A percentile compares a stretch with the other conserved stretches of the same genome.
Conservation (phyloP, 2,113 vertebrate species). For the Nerophis lumbriciformis region DNA sequence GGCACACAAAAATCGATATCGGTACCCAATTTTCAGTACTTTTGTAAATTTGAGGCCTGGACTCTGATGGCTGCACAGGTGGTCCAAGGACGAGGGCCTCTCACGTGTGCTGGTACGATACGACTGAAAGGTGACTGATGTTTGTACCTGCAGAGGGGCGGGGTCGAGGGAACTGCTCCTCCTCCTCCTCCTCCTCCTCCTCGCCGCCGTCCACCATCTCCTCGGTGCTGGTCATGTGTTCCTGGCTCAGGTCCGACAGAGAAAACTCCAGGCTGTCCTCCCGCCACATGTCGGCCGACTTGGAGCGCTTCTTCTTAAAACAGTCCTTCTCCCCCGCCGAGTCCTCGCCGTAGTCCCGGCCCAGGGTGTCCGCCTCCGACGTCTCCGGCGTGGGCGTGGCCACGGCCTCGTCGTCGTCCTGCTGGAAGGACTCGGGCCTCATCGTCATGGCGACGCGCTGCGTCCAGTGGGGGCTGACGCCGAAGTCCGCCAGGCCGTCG, state of each 20-base stretch:
- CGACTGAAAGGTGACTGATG: too few species aligned
- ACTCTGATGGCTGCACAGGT: constrained; percentile 79
- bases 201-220: constrained; percentile 84
- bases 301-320: constrained; percentile 94
- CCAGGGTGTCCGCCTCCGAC: constrained; percentile 74
- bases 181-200: constrained; percentile 62
- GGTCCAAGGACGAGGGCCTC: constrained; percentile 88
- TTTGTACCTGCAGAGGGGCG: constrained; percentile 42
- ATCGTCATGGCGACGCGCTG: constrained; percentile 82
- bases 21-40: too few species aligned
- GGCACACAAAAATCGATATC: too few species aligned
- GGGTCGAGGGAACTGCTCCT: constrained; percentile 38
- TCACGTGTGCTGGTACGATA: constrained; percentile 31
- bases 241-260: constrained; percentile 92
- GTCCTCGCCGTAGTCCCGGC: constrained; percentile 76
- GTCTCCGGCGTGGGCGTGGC: constrained; percentile 70
- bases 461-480: constrained; percentile 79
- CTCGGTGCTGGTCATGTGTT: constrained; percentile 93
- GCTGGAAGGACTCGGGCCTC: constrained; percentile 84
- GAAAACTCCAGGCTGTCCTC: constrained; percentile 96
- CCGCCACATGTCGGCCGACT: constrained; percentile 96
- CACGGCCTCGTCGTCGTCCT: constrained; percentile 49
- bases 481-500: constrained; percentile 76
- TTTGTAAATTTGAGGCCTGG: constrained; percentile 42
- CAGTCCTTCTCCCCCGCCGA: constrained; percentile 71